Evolutionary conservation across 2,797 vertebrate species (phyloP).

Genomic region (Buceros bicornis): DNA sequence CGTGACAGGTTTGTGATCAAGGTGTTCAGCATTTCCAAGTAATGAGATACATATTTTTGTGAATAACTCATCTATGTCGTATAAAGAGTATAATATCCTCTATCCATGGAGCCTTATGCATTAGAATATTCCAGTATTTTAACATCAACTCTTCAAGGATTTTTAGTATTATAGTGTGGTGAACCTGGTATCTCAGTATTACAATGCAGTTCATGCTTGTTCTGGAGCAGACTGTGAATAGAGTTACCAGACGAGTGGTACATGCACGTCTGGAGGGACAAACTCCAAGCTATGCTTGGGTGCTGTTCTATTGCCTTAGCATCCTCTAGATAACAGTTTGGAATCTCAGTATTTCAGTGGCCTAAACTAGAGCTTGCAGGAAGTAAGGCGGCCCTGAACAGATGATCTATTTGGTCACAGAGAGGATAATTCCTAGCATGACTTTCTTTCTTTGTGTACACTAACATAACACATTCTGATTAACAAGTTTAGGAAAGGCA

Average conservation of each 20-base stretch:
- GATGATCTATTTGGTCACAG: background rate
- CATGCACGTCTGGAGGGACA: fast-evolving
- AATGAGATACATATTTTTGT: background rate
- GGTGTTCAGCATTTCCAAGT: background rate
- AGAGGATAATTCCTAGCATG: background rate
- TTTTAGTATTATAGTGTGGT: background rate
- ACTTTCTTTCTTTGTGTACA: background rate
- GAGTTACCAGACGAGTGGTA: background rate
- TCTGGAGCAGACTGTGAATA: background rate
- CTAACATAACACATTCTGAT: background rate
- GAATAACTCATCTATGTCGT: background rate
- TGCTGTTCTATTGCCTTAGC: background rate
- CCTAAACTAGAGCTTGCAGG: background rate
- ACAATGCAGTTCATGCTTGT: background rate
- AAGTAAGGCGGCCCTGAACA: background rate
- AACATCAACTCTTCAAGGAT: background rate
- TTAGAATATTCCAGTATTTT: background rate
- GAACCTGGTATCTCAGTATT: background rate
- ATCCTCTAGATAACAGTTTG: background rate
- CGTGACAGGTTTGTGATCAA: background rate
- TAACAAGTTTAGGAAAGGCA: background rate
- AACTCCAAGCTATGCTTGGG: fast-evolving
- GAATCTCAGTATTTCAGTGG: fast-evolving
- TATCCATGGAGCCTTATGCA: background rate
- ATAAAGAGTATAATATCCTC: background rate